Evolutionary conservation across 2,113 vertebrate species (phyloP).

Genomic region (Menidia beryllina): DNA sequence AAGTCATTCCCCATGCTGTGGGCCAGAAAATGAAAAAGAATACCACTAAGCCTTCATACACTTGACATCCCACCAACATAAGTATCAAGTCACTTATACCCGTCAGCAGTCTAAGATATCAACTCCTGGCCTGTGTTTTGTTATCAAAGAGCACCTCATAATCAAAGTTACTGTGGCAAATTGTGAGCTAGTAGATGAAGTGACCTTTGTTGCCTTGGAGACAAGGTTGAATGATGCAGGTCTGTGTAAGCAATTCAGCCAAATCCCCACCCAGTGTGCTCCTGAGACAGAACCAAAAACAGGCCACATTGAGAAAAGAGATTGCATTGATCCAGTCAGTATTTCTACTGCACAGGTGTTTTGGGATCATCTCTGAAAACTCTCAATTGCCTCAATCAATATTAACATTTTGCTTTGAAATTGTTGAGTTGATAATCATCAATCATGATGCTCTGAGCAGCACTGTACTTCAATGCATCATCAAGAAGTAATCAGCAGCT

Average conservation of each 20-base stretch:
- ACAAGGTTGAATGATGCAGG: slow-evolving; percentile 55
- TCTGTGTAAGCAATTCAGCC: slow-evolving; percentile 18
- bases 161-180: slow-evolving; percentile 65
- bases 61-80: slow-evolving; percentile 18
- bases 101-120: slow-evolving; percentile 31
- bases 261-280: slow-evolving; percentile 7
- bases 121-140: slow-evolving; percentile 27
- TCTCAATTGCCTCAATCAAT: slow-evolving; percentile 34
- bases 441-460: slow-evolving; percentile 16
- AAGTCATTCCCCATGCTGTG: slow-evolving; percentile 29
- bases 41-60: slow-evolving; percentile 9
- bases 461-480: slow-evolving; percentile 21
- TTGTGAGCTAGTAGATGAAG: slow-evolving; percentile 37
- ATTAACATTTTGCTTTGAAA: slow-evolving; percentile 28
- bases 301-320: neutral
- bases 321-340: slow-evolving; percentile 15
- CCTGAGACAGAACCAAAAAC: slow-evolving; percentile 29
- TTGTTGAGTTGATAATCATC: slow-evolving; percentile 8
- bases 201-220: slow-evolving; percentile 62
- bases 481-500: slow-evolving; percentile 16
- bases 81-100: slow-evolving; percentile 11
- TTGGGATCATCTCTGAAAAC: slow-evolving; percentile 16
- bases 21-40: slow-evolving; percentile 48
- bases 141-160: slow-evolving; percentile 38
- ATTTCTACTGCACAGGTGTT: slow-evolving; percentile 10